A percentile compares a stretch with the other conserved stretches of the same genome.
These are phyloP conservation scores for Paratilapia polleni DNA, from an alignment of 2,113 vertebrate genomes.

Conservation along the genomic window DNA sequence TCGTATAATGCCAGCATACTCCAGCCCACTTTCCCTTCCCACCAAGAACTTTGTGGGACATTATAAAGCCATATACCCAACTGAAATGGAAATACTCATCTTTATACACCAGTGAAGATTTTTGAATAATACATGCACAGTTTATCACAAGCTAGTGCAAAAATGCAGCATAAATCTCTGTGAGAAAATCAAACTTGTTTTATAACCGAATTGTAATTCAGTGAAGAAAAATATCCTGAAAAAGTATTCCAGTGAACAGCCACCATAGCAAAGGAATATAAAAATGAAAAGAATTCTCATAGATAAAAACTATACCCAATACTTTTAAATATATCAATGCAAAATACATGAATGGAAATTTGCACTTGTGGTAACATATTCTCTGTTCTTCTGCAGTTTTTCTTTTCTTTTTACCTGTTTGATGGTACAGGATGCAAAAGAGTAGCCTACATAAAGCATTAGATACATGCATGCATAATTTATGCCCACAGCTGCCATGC, in stretches of 20 bases:
- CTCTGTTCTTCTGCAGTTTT: not conserved
- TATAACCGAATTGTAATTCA: not conserved
- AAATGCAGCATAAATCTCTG: not conserved
- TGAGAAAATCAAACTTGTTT: not conserved
- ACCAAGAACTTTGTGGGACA: not conserved
- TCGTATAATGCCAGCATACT: fast-evolving
- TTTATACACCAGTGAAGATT: not conserved
- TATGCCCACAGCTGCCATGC: not conserved
- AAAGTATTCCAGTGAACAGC: not conserved
- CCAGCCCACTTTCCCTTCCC: not conserved
- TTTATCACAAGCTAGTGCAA: not conserved
- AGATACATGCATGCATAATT: not conserved
- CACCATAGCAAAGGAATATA: not conserved
- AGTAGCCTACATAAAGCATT: not conserved
- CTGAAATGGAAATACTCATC: not conserved
- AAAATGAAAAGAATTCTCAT: not conserved
- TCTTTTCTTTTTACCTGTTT: not conserved
- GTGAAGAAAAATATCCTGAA: not conserved
- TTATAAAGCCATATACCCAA: not conserved
- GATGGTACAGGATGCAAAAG: not conserved
- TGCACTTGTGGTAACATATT: not conserved
- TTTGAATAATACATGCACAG: constrained; percentile 1
- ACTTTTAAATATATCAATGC: not conserved
- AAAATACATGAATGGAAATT: not conserved
- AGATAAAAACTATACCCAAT: not conserved